Percentiles rank a stretch among this genome's conserved stretches.
phyloP scores from a whole-genome alignment of 2,888 invertebrate species.

The Chaetogeoica ovagalla region DNA sequence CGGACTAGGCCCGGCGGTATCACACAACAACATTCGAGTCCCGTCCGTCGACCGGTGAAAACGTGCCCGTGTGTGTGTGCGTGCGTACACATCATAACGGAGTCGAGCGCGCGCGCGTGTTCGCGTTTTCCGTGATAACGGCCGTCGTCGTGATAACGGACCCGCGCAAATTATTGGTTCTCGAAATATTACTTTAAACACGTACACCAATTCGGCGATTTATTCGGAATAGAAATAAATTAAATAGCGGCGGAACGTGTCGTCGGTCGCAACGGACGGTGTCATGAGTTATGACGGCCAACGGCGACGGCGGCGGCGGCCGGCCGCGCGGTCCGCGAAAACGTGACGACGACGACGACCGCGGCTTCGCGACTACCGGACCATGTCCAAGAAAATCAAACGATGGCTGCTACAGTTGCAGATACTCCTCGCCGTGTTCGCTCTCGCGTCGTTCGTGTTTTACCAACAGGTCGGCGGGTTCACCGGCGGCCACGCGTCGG shows the following conservation, averaged over 20 bases:
- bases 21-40: constrained; percentile 10
- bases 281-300: too few relatives aligned
- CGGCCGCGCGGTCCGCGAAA: constrained; percentile 15
- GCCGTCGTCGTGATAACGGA: constrained; percentile 1
- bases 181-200: background rate
- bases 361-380: background rate
- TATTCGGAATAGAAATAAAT: too few relatives aligned
- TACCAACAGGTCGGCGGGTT: constrained; percentile 43
- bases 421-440: constrained; percentile 41
- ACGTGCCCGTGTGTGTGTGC: background rate
- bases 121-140: constrained; percentile 11
- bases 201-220: background rate
- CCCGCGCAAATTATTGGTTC: background rate
- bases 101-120: too few relatives aligned
- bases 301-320: background rate
- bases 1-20: background rate
- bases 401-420: constrained; percentile 44
- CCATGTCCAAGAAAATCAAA: constrained; percentile 41
- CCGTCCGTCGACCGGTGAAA: constrained; percentile 17
- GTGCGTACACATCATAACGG: too few relatives aligned
- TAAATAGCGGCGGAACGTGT: background rate
- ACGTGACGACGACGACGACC: constrained; percentile 14
- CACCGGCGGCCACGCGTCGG: background rate
- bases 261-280: background rate
- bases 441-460: constrained; percentile 39